Evolutionary conservation across 2,113 vertebrate genomes (phyloP).

Genomic region (Drymodes brunneopygia): DNA sequence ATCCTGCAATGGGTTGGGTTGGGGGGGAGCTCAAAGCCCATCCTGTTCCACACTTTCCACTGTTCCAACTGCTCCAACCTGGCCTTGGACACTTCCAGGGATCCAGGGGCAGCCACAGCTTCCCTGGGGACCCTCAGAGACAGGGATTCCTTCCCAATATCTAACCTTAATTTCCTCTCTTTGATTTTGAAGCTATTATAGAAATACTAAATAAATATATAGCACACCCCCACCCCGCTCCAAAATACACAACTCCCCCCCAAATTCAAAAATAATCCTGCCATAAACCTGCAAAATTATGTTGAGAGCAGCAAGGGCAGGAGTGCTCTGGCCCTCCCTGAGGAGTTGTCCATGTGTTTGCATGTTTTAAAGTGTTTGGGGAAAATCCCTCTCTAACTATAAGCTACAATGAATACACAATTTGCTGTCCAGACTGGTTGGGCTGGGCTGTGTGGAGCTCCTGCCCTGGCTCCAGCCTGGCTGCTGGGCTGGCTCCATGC

Average conservation of each 20-base stretch:
- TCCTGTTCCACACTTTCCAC: fast-evolving
- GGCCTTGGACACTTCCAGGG: background rate
- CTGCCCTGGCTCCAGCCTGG: background rate
- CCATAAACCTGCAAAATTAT: background rate
- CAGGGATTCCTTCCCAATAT: background rate
- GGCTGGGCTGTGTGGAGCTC: background rate
- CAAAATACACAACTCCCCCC: background rate
- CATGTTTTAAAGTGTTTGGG: background rate
- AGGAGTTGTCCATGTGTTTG: background rate
- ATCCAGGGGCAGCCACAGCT: background rate
- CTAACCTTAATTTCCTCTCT: background rate
- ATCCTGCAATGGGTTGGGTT: background rate
- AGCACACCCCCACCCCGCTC: no score
- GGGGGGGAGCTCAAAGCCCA: background rate
- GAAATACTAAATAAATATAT: background rate
- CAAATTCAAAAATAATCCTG: background rate
- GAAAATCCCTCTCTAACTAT: background rate
- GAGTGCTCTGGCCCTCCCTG: background rate
- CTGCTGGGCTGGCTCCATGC: background rate
- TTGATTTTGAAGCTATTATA: background rate
- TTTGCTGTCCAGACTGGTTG: background rate
- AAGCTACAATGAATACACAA: background rate
- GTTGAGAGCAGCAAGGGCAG: background rate
- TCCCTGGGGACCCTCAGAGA: background rate
- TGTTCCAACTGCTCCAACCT: fast-evolving